A percentile compares a stretch with the other conserved stretches of the same genome.
These are phyloP conservation scores for Asteroscopus sphinx DNA, from an alignment of 2,888 invertebrate species.

Conservation along the genomic window DNA sequence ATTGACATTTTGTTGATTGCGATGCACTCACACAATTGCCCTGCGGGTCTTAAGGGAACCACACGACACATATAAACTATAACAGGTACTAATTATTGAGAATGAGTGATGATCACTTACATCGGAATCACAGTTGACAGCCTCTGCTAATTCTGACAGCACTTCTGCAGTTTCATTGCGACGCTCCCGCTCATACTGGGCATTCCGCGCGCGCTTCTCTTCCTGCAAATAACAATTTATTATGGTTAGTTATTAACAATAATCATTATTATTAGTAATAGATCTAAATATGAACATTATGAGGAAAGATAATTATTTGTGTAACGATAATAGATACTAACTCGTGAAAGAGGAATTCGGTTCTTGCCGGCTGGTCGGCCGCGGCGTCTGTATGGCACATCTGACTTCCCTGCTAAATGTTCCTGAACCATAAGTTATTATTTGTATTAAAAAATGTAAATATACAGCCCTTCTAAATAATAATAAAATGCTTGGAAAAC, in stretches of 20 bases:
- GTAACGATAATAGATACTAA: conserved; percentile 49
- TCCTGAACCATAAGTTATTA: conserved; percentile 11
- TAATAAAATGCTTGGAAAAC: too few relatives aligned
- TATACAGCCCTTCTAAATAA: too few relatives aligned
- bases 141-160: conserved; percentile 61
- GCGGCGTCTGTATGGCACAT: conserved; percentile 51
- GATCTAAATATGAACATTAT: too few relatives aligned
- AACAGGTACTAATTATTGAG: neutral
- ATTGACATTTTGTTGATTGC: too few relatives aligned
- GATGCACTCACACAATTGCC: too few relatives aligned
- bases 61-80: too few relatives aligned
- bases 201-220: conserved; percentile 71
- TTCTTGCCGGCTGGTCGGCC: conserved; percentile 71
- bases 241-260: too few relatives aligned
- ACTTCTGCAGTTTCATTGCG: conserved; percentile 66
- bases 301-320: neutral
- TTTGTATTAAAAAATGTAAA: neutral
- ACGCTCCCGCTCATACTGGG: conserved; percentile 71
- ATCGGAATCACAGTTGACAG: conserved; percentile 57
- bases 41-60: too few relatives aligned
- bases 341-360: conserved; percentile 65
- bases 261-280: too few relatives aligned
- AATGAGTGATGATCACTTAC: conserved; percentile 50
- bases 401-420: neutral
- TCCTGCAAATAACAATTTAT: conserved; percentile 52